Conservation (phyloP, 2,797 vertebrate genomes). For the Sparus aurata region DNA sequence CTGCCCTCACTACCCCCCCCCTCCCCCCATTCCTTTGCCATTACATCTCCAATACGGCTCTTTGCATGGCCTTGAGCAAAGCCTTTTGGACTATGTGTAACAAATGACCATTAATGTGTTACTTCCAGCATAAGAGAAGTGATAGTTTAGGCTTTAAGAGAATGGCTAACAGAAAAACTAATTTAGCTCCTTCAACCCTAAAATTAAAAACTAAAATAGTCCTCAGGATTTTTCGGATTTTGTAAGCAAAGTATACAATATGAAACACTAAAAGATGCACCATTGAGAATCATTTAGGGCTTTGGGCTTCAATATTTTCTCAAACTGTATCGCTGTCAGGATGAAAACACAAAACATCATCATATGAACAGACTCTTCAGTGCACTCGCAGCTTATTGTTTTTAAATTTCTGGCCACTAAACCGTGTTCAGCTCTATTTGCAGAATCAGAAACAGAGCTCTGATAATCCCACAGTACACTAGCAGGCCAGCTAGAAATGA, state of each 20-base stretch:
- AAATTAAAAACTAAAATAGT: neutral
- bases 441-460: neutral
- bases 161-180: neutral
- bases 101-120: neutral
- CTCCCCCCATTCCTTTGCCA: constrained; percentile 46
- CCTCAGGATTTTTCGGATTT: neutral
- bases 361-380: neutral
- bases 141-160: neutral
- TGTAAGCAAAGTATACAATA: neutral
- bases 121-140: neutral
- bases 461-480: neutral
- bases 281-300: neutral
- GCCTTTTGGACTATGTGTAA: constrained; percentile 12
- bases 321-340: neutral
- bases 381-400: neutral
- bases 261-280: neutral
- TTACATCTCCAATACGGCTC: constrained; percentile 73
- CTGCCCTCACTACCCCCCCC: constrained; percentile 39
- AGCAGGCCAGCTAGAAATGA: no score
- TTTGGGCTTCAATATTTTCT: neutral
- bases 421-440: neutral
- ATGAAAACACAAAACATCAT: neutral
- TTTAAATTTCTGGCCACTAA: neutral
- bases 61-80: constrained; percentile 79
- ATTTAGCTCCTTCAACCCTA: neutral